These are phyloP conservation scores for Amniataba percoides DNA, from an alignment of 2,797 vertebrate species.

Conservation along the genomic window DNA sequence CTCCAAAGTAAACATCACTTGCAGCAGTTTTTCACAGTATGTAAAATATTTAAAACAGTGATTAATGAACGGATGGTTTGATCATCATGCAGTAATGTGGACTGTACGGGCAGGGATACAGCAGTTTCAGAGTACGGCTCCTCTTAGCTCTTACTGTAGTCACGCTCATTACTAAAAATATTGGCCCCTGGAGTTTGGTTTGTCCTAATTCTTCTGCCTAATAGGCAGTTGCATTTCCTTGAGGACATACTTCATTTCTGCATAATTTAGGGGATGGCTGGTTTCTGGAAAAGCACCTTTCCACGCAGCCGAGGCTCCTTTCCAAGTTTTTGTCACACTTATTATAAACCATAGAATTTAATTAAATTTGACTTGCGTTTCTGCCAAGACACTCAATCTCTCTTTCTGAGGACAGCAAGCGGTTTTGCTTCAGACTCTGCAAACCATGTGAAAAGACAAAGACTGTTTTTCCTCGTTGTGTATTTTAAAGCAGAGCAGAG, in stretches of 20 bases:
- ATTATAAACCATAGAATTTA: constrained; percentile 40
- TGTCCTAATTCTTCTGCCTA: constrained; percentile 49
- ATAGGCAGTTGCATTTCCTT: constrained; percentile 38
- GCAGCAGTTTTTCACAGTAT: not conserved
- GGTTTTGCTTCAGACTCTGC: constrained; percentile 6
- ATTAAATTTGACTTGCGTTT: constrained; percentile 34
- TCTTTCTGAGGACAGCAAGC: constrained; percentile 9
- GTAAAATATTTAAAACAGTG: constrained; percentile 15
- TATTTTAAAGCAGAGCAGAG: not conserved
- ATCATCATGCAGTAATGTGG: not conserved
- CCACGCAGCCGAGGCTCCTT: constrained; percentile 27
- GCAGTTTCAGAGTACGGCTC: not conserved
- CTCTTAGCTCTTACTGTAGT: constrained; percentile 12
- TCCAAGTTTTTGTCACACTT: constrained; percentile 55
- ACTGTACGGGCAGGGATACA: not conserved
- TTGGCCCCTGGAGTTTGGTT: constrained; percentile 46
- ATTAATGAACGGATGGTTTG: not conserved
- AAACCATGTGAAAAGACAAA: constrained; percentile 4
- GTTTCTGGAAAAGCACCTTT: constrained; percentile 50
- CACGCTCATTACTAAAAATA: constrained; percentile 29
- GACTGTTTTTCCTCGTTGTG: constrained; percentile 3
- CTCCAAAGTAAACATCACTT: not conserved
- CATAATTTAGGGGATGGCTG: constrained; percentile 49
- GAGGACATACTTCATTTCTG: constrained; percentile 46
- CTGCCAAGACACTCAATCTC: constrained; percentile 21